Evolutionary conservation across 1,140 invertebrate species (phyloP).

Genomic region (Lasaia peninsularis): DNA sequence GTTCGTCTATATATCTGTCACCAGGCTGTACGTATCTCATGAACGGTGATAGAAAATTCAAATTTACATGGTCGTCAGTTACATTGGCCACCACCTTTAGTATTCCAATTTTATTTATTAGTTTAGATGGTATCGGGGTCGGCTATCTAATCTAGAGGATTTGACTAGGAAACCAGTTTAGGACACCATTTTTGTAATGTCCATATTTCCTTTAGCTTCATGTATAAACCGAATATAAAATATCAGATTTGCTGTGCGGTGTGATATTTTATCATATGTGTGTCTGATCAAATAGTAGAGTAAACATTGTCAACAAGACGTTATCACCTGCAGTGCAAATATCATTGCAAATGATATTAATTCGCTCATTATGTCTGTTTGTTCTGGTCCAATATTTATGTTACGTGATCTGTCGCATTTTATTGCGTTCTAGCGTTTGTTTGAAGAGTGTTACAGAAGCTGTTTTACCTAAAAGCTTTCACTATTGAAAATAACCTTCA

Average conservation of each 20-base stretch:
- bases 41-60: too few relatives aligned
- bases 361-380: background rate
- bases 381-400: background rate
- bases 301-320: background rate
- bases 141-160: too few relatives aligned
- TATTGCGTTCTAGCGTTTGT: background rate
- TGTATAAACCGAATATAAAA: background rate
- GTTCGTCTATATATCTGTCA: too few relatives aligned
- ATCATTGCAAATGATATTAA: constrained; percentile 3
- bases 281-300: background rate
- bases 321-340: background rate
- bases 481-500: too few relatives aligned
- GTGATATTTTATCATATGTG: background rate
- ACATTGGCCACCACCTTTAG: too few relatives aligned
- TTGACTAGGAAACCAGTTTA: too few relatives aligned
- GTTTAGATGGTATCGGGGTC: too few relatives aligned
- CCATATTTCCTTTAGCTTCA: background rate
- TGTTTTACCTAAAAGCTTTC: too few relatives aligned
- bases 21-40: too few relatives aligned
- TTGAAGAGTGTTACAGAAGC: background rate
- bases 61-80: too few relatives aligned
- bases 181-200: too few relatives aligned
- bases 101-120: too few relatives aligned
- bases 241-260: background rate
- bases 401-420: background rate